Conservation (phyloP, 2,113 vertebrate species). For the Ovis aries region ARS-UI_Ramb_v3.0 NC_056071.1:64863001-64863500, state of each 20-base stretch:
- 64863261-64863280: background rate
- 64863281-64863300: background rate
- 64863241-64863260: background rate
- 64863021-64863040: fast-evolving
- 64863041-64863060: fast-evolving
- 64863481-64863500: background rate
- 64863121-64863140: fast-evolving
- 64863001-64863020: fast-evolving
- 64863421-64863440: background rate
- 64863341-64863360: fast-evolving
- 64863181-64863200: background rate
- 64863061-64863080: fast-evolving
- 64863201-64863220: background rate
- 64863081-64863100: background rate
- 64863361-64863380: background rate
- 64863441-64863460: background rate
- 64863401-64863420: background rate
- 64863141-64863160: fast-evolving
- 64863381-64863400: fast-evolving
- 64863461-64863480: background rate
- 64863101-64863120: background rate
- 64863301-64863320: background rate
- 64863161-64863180: fast-evolving
- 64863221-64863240: background rate
- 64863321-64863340: background rate